Base-by-base conservation (phyloP, 2,113 vertebrate genomes). In the Caranx ignobilis region DNA sequence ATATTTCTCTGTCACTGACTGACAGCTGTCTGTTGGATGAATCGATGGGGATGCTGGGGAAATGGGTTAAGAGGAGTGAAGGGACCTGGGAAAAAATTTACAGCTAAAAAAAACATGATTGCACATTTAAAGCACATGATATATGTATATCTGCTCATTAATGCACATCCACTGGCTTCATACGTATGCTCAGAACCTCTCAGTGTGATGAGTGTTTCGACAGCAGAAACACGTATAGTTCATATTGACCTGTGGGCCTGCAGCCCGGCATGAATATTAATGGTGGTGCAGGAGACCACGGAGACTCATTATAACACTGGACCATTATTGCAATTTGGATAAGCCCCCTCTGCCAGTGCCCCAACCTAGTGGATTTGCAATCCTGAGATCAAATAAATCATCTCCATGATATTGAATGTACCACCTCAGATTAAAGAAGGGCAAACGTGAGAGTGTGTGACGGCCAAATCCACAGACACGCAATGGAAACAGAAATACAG, bases 231-330 rank as follows among this genome's bases (percentile, higher is more conserved):
- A 19, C 8, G 19, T 59, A 26, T 47, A 18, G 62, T 65, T 85
- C 45, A 59, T 78, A 84, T 78, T 50, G 39, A 81, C 76, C 81
- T 61, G 55, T 57, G 71, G 45, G 56, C 70, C 77, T 34, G 45
- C 64, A 50, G 81, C 60, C 26, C 35, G 11, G 47, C 66, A 74
- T 89, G 72, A 87, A 90, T 89, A 88, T 77, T 67, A 68, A 81
- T 60, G 67, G 69, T 12, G 6, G 66, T 31, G 39, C 74, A 73
- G 31, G 57, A 80, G 60, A 84, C 79, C 35, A 70, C 67, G 26
- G 64, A 77, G 77, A 79, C 75, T 87, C 74, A 83, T 87, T 83
- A 78, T 43, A 48, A 80, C 0, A 18, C 48, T 37, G 45, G 56
- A 19, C 35, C 65, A 63, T 82, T 77, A 77, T 73, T 73, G 55